Evolutionary conservation across 1,140 invertebrate species (phyloP).

Genomic region (Heliconius nattereri): DNA sequence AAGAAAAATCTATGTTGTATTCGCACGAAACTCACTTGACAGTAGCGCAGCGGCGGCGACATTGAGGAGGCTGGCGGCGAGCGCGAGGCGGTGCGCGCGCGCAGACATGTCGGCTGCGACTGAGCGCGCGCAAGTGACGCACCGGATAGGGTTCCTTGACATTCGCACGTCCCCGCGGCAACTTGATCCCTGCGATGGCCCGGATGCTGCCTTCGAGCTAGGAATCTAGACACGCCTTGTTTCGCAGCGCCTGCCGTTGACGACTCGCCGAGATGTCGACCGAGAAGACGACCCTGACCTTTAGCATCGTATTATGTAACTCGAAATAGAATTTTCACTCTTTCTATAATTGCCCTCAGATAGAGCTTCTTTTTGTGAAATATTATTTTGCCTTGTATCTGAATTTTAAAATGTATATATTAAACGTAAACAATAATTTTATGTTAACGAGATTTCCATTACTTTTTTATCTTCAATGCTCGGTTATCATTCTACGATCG

Average conservation of each 20-base stretch:
- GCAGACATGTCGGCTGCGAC: conserved; percentile 73
- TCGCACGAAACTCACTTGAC: conserved; percentile 51
- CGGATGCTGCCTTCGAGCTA: conserved; percentile 75
- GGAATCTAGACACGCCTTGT: conserved; percentile 73
- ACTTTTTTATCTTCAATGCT: conserved; percentile 55
- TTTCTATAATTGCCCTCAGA: conserved; percentile 1
- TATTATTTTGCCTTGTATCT: neutral
- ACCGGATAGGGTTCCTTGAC: conserved; percentile 72
- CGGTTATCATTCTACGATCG: conserved; percentile 63
- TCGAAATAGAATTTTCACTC: conserved; percentile 42
- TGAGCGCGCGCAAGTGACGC: conserved; percentile 47
- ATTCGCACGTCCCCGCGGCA: conserved; percentile 72
- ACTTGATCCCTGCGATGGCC: conserved; percentile 71
- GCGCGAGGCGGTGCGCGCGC: conserved; percentile 39
- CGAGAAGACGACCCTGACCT: conserved; percentile 57
- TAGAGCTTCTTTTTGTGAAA: conserved; percentile 8
- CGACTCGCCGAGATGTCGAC: neutral
- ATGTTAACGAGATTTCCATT: conserved; percentile 39
- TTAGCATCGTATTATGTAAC: conserved; percentile 62
- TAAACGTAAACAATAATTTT: conserved; percentile 10
- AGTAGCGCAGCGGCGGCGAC: conserved; percentile 26
- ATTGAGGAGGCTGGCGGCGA: conserved; percentile 23
- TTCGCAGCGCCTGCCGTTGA: conserved; percentile 37
- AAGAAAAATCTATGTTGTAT: neutral
- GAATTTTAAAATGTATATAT: neutral